Evolutionary conservation across 35 echinoderm and acorn worm genomes (phyloP), one percentile per base, ranked within the genome.

Genomic region (Apostichopus californicus): DNA sequence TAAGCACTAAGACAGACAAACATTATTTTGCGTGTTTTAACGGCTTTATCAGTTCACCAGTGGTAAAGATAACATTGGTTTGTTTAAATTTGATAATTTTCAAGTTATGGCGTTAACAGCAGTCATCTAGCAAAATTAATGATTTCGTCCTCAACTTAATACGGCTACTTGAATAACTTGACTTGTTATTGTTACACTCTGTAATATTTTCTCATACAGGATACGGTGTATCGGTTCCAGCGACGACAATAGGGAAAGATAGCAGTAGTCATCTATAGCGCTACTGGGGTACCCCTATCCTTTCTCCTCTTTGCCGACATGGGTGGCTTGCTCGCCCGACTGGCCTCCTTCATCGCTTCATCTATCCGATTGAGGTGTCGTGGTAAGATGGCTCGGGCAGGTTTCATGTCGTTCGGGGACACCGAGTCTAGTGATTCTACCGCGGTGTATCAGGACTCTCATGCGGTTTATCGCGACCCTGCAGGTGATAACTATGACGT

Each of bases 251-350:
- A n/a, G 12, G 78, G 78, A 11, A 80, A 80, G 21, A 28, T 80
- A 8, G 52, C 52, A 21, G 78, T 80, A 5, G 14, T 80, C 22
- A 12, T 80, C 22, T 80, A 80, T 21, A 80, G 78, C 21, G 22
- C 78, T 9, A 80, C 28, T 22, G 78, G 78, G 12, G 52, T 80
- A 18, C 78, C 78, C 21, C 21, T 80, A 15, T 80, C 78, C 10
- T 80, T 80, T 54, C 22, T 80, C 5, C 22, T 80, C 11, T 24
- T 80, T 21, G 78, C 78, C 14, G 78, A 80, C 17, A 80, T 80
- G 78, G 78, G 78, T 80, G 78, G 78, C 12, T 54, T 80, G 22
- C 78, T 80, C 22, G 78, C 78, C 22, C 78, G 52, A 24, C 52
- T 80, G 14, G 78, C 78, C 22, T 80, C 78, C 78, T 11, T 17